Conservation (phyloP, 2,888 invertebrate species). For the Patella ulyssiponensis region DNA sequence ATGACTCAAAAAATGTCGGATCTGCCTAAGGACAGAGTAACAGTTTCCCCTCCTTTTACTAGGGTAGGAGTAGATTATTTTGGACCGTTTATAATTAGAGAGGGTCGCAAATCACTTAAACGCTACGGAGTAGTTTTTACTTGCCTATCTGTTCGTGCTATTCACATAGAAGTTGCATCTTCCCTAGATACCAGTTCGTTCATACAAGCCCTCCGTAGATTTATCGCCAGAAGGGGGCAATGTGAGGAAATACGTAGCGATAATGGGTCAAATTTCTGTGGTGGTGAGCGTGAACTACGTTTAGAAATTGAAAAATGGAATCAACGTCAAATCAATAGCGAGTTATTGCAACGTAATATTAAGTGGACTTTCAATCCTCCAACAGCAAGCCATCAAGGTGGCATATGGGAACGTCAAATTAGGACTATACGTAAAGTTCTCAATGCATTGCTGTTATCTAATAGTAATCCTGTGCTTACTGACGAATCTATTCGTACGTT, state of each 20-base stretch:
- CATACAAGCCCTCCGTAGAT: conserved; percentile 32
- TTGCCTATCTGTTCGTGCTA: conserved; percentile 28
- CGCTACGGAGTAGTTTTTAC: conserved; percentile 39
- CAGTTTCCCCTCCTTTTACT: conserved; percentile 21
- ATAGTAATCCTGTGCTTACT: no score
- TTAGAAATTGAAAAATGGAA: conserved; percentile 33
- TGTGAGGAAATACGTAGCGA: conserved; percentile 20
- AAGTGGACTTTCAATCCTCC: no score
- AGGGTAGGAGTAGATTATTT: conserved; percentile 32
- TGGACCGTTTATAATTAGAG: conserved; percentile 28
- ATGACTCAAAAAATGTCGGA: no score
- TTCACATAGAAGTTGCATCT: conserved; percentile 32
- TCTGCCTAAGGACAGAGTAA: background rate
- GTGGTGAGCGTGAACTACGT: conserved; percentile 32
- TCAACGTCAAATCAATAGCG: conserved; percentile 23
- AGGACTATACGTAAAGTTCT: no score
- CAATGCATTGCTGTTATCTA: no score
- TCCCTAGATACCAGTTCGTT: conserved; percentile 27
- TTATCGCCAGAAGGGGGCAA: conserved; percentile 28
- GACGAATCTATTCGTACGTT: no score
- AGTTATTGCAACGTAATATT: no score
- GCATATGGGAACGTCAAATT: no score
- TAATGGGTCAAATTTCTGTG: conserved; percentile 36
- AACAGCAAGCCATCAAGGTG: no score
- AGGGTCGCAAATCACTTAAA: conserved; percentile 25